Base-by-base conservation (phyloP, 2,113 vertebrate genomes). In the Chaenogobius annularis region DNA sequence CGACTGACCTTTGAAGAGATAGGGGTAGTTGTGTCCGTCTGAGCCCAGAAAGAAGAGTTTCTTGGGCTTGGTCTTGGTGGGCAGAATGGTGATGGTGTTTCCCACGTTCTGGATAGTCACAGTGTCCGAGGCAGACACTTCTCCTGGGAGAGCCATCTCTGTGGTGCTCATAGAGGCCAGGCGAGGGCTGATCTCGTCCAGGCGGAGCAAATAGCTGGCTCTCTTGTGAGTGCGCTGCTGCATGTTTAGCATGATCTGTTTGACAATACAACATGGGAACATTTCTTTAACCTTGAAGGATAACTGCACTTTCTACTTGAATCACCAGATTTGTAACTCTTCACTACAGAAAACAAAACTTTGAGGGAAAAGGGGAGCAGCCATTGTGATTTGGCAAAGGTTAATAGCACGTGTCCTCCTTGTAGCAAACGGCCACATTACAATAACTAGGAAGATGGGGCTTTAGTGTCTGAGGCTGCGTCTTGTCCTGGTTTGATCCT, bases 61-160 rank as follows among this genome's bases (percentile, higher is more conserved):
- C 89, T 99, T 99, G 14, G 98, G 98, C 75, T 99, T 99, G 66
- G 98, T 99, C 94, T 99, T 99, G 69, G 98, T 99, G 0, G 98
- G 98, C 61, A 99, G 92, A 80, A 99, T 99, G 31, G 97, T 98
- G 80, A 99, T 97, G 59, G 96, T 96, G 87, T 93, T 96, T 13
- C 96, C 97, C 50, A 99, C 96, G 0, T 95, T 98, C 74, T 98
- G 95, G 81, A 99, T 98, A 68, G 96, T 97, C 71, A 99, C 93
- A 0, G 98, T 95, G 20, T 99, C 97, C 47, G 95, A 96, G 26
- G 96, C 97, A 0, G 97, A 97, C 46, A 98, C 95, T 83, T 98
- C 96, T 7, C 98, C 96, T 0, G 98, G 98, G 68, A 99, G 94
- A 0, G 97, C 98, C 78, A 99, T 99, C 89, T 99, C 96, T 0